Percentiles rank a stretch among this genome's conserved stretches.
Evolutionary conservation across 2,113 vertebrate species (phyloP).

Genomic region (Anolis carolinensis): DNA sequence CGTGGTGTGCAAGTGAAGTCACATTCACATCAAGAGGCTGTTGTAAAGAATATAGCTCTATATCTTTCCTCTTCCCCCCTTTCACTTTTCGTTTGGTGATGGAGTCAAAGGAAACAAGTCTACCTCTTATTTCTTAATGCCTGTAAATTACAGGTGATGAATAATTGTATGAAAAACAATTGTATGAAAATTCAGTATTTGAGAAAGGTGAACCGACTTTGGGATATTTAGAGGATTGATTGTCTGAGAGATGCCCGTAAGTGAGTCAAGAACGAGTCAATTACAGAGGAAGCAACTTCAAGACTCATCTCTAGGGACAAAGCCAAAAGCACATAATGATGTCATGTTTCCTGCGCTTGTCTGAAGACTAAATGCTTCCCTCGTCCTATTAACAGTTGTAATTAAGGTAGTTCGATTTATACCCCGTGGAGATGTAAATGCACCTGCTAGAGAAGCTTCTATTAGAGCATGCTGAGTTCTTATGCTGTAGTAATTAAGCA

Average conservation of each 20-base stretch:
- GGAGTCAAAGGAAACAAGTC: fast-evolving
- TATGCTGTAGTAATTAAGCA: conserved; percentile 14
- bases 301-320: conserved; percentile 12
- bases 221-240: too few species aligned
- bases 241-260: background rate
- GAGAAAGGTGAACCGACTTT: background rate
- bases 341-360: background rate
- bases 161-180: background rate
- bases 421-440: conserved; percentile 19
- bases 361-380: conserved; percentile 11
- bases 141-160: background rate
- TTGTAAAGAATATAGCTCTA: background rate
- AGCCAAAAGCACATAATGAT: background rate
- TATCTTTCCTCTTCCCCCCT: background rate
- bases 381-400: conserved; percentile 26
- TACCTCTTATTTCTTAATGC: background rate
- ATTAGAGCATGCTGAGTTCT: background rate
- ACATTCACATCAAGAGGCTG: background rate
- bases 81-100: fast-evolving
- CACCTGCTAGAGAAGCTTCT: conserved; percentile 12
- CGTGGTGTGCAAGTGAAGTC: background rate
- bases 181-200: background rate
- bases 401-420: conserved; percentile 29
- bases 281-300: background rate
- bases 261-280: background rate